Evolutionary conservation across 2,113 vertebrate genomes (phyloP).

Genomic region (Gadus chalcogrammus): DNA sequence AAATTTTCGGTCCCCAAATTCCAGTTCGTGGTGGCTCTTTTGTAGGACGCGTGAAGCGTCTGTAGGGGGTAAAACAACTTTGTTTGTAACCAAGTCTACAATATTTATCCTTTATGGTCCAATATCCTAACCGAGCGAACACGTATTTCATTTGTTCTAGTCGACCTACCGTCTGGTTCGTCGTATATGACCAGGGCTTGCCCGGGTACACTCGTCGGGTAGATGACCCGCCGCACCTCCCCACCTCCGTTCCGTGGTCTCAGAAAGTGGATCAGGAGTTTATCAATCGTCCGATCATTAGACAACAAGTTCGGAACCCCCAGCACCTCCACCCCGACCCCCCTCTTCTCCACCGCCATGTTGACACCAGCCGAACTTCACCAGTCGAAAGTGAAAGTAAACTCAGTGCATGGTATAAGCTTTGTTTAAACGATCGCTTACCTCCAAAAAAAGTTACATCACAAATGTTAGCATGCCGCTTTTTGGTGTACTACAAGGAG

Average conservation of each 20-base stretch:
- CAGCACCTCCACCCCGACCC: conserved; percentile 34
- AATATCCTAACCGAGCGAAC: not conserved
- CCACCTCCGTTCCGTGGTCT: conserved; percentile 42
- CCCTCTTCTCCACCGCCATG: conserved; percentile 1
- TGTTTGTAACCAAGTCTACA: not conserved
- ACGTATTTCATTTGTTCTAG: not conserved
- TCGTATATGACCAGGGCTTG: conserved; percentile 54
- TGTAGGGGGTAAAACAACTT: not conserved
- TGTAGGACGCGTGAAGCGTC: conserved; percentile 47
- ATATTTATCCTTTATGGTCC: not conserved
- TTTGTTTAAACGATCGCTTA: no score
- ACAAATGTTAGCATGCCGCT: no score
- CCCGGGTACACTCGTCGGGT: conserved; percentile 29
- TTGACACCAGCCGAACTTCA: not conserved
- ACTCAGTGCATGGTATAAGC: no score
- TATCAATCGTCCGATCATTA: conserved; percentile 31
- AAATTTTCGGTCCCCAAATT: conserved; percentile 24
- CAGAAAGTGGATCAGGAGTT: conserved; percentile 56
- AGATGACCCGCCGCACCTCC: conserved; percentile 44
- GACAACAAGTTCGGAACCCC: conserved; percentile 35
- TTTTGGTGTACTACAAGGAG: no score
- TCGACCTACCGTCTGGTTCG: conserved; percentile 38
- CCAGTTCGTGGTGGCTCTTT: conserved; percentile 22
- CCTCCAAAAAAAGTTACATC: no score
- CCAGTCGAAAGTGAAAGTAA: no score